These are phyloP conservation scores for Monopis laevigella DNA, from an alignment of 2,888 invertebrate genomes.

Conservation along the genomic window DNA sequence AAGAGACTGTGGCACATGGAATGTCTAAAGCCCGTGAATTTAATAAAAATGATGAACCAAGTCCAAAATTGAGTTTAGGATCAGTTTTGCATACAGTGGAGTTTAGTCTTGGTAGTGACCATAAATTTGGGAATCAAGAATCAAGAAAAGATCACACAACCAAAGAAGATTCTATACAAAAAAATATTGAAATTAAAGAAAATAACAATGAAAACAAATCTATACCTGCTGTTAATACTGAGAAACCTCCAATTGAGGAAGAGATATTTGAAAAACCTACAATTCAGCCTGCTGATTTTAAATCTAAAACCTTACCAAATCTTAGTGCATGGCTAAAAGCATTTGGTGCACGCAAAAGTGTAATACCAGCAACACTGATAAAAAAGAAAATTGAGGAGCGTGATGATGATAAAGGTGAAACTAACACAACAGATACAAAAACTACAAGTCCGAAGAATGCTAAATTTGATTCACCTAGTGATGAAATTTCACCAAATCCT, in stretches of 20 bases:
- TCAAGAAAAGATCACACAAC: conserved; percentile 16
- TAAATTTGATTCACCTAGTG: conserved; percentile 50
- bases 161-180: conserved; percentile 22
- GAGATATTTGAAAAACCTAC: conserved; percentile 39
- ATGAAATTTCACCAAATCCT: conserved; percentile 43
- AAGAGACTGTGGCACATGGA: conserved; percentile 66
- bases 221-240: conserved; percentile 28
- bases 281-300: conserved; percentile 37
- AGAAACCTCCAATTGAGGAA: conserved; percentile 40
- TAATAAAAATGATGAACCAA: conserved; percentile 72
- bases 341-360: conserved; percentile 84
- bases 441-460: conserved; percentile 35
- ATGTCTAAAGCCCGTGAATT: conserved; percentile 67
- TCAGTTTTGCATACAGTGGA: conserved; percentile 81
- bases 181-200: conserved; percentile 16
- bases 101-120: conserved; percentile 72
- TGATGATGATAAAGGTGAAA: conserved; percentile 52
- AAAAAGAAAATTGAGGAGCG: conserved; percentile 71
- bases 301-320: conserved; percentile 81
- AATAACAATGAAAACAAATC: conserved; percentile 27
- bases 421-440: conserved; percentile 34
- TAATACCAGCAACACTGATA: conserved; percentile 60
- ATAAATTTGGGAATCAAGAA: conserved; percentile 63
- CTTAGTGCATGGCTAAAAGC: conserved; percentile 93
- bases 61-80: conserved; percentile 85